These are phyloP conservation scores for Agrotis segetum DNA, from an alignment of 2,888 invertebrate genomes.

Conservation along the genomic window DNA sequence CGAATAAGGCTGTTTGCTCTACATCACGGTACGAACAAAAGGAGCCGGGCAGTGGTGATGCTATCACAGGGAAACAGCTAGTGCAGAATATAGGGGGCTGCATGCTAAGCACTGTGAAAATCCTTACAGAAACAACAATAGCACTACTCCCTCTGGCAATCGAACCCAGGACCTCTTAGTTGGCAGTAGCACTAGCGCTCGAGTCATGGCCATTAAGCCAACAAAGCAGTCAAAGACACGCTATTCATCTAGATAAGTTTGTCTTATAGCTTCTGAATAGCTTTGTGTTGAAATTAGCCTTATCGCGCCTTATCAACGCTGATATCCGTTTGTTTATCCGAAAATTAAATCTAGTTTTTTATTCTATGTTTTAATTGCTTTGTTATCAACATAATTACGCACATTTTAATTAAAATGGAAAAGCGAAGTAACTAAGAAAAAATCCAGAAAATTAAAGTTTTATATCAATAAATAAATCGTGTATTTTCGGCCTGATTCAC, in stretches of 20 bases:
- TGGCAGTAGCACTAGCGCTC: background rate
- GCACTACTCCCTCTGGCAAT: background rate
- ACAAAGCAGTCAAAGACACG: background rate
- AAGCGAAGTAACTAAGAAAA: background rate
- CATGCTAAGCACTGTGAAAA: background rate
- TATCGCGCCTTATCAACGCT: slow-evolving; percentile 27
- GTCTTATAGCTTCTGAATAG: background rate
- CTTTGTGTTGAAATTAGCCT: slow-evolving; percentile 3
- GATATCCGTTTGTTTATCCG: slow-evolving; percentile 22
- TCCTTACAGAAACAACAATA: background rate
- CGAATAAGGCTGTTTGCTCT: too few species aligned
- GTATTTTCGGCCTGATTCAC: slow-evolving; percentile 1
- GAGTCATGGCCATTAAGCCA: background rate
- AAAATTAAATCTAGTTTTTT: slow-evolving; percentile 20
- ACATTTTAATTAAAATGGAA: background rate
- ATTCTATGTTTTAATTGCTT: slow-evolving; percentile 14
- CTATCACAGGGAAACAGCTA: too few species aligned
- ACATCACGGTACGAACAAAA: too few species aligned
- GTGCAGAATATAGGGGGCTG: background rate
- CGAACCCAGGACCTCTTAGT: background rate
- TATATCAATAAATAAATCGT: background rate
- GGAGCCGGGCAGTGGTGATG: too few species aligned
- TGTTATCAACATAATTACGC: background rate
- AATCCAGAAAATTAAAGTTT: background rate
- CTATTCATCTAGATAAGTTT: slow-evolving; percentile 2